These are phyloP conservation scores for Hyles vespertilio DNA, from an alignment of 1,140 invertebrate genomes.

Conservation along the genomic window DNA sequence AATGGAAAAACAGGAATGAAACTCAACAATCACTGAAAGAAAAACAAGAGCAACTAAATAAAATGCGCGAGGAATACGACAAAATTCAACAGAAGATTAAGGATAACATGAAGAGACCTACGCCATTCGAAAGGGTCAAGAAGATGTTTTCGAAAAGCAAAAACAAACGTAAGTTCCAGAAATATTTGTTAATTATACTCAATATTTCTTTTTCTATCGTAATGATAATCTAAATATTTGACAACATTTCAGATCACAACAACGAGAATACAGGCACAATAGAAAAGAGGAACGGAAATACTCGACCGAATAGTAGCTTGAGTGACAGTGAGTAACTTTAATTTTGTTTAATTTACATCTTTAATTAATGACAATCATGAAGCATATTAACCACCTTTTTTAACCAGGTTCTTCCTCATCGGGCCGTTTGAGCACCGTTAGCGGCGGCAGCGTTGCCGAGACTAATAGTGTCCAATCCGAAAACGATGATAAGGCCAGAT, in stretches of 20 bases:
- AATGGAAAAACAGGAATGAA: constrained; percentile 90
- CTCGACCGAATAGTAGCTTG: constrained; percentile 64
- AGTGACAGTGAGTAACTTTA: constrained; percentile 59
- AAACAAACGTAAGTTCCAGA: constrained; percentile 50
- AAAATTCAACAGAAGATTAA: constrained; percentile 87
- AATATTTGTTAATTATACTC: neutral
- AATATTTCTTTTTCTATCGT: neutral
- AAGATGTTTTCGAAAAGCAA: constrained; percentile 83
- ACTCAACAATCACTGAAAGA: constrained; percentile 90
- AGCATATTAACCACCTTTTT: constrained; percentile 14
- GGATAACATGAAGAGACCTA: constrained; percentile 82
- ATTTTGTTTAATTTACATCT: neutral
- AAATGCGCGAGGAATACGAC: constrained; percentile 88
- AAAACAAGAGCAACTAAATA: constrained; percentile 87
- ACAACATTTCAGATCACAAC: constrained; percentile 46
- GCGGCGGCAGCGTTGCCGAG: constrained; percentile 86
- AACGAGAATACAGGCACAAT: constrained; percentile 51
- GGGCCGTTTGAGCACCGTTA: constrained; percentile 85
- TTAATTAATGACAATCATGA: neutral
- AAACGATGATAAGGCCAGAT: constrained; percentile 84
- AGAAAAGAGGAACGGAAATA: constrained; percentile 65
- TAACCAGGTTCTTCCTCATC: constrained; percentile 84
- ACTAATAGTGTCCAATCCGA: constrained; percentile 91
- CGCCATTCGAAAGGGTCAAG: constrained; percentile 85
- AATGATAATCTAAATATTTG: too few species aligned